Conservation (phyloP, 2,888 invertebrate species). For the Mesochorus sp. region DNA sequence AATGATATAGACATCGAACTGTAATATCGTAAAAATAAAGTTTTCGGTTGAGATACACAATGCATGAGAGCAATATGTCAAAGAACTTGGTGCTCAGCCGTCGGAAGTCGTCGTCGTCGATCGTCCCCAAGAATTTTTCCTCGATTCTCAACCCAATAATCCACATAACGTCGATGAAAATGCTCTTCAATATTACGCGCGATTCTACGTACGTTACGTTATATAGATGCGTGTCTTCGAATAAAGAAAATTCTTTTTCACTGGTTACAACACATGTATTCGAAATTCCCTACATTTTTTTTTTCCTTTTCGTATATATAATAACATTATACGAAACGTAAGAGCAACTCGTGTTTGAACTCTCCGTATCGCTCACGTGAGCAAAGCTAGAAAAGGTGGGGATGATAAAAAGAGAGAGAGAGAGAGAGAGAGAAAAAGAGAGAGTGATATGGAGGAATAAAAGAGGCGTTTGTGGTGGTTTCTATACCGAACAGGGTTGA, state of each 20-base stretch:
- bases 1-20: not conserved
- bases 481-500: slow-evolving; percentile 34
- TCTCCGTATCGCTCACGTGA: slow-evolving; percentile 41
- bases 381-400: slow-evolving; percentile 26
- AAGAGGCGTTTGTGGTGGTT: slow-evolving; percentile 21
- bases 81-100: slow-evolving; percentile 50
- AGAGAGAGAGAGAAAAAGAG: slow-evolving; percentile 10
- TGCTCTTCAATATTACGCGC: not conserved
- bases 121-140: slow-evolving; percentile 37
- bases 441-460: slow-evolving; percentile 15
- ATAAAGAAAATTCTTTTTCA: no score
- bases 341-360: slow-evolving; percentile 43
- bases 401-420: slow-evolving; percentile 15
- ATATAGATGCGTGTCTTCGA: no score
- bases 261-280: no score
- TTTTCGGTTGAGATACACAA: not conserved
- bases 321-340: slow-evolving; percentile 1
- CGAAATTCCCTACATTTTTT: no score
- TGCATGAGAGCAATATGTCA: slow-evolving; percentile 16
- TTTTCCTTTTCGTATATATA: not conserved
- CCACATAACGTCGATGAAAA: not conserved
- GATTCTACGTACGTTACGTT: no score
- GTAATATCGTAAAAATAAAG: slow-evolving; percentile 22
- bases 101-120: slow-evolving; percentile 53
- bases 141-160: not conserved